Percentiles rank a stretch among this genome's conserved stretches.
Evolutionary conservation across 2,797 vertebrate species (phyloP).

Genomic region (Semotilus atromaculatus): DNA sequence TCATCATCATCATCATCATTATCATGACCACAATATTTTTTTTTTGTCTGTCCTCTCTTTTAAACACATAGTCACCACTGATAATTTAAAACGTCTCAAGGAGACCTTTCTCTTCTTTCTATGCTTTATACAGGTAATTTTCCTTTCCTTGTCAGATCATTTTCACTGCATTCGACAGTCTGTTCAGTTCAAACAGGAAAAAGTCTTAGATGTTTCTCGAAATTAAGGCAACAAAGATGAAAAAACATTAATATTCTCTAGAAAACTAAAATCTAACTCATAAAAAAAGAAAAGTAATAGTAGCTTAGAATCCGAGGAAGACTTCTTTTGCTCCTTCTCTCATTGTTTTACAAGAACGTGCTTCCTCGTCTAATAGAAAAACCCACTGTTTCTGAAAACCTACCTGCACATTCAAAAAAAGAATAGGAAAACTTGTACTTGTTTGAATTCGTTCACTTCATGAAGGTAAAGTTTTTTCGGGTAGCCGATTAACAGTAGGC

Average conservation of each 20-base stretch:
- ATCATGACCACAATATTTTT: slow-evolving; percentile 55
- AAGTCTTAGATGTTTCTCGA: slow-evolving; percentile 91
- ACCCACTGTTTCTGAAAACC: slow-evolving; percentile 77
- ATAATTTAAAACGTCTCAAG: slow-evolving; percentile 91
- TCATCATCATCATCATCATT: slow-evolving; percentile 80
- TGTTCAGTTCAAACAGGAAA: slow-evolving; percentile 79
- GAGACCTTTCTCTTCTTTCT: slow-evolving; percentile 77
- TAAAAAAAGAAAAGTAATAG: slow-evolving; percentile 83
- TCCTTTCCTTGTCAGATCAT: slow-evolving; percentile 39
- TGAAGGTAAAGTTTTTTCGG: slow-evolving; percentile 79
- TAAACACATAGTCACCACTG: slow-evolving; percentile 82
- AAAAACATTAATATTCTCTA: slow-evolving; percentile 93
- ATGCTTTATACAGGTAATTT: slow-evolving; percentile 87
- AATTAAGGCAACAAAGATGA: slow-evolving; percentile 99
- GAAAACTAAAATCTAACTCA: slow-evolving; percentile 83
- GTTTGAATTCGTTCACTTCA: slow-evolving; percentile 80
- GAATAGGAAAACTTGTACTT: slow-evolving; percentile 73
- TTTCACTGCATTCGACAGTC: slow-evolving; percentile 67
- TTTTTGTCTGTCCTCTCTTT: slow-evolving; percentile 77
- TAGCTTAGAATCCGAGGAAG: slow-evolving; percentile 96
- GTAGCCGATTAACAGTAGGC: slow-evolving; percentile 76
- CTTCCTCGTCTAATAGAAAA: slow-evolving; percentile 84
- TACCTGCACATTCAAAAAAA: slow-evolving; percentile 91
- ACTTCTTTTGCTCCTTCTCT: slow-evolving; percentile 80
- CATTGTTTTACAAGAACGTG: slow-evolving; percentile 77